Evolutionary conservation across 2,113 vertebrate genomes (phyloP).

Genomic region (Himantopus leucocephalus): DNA sequence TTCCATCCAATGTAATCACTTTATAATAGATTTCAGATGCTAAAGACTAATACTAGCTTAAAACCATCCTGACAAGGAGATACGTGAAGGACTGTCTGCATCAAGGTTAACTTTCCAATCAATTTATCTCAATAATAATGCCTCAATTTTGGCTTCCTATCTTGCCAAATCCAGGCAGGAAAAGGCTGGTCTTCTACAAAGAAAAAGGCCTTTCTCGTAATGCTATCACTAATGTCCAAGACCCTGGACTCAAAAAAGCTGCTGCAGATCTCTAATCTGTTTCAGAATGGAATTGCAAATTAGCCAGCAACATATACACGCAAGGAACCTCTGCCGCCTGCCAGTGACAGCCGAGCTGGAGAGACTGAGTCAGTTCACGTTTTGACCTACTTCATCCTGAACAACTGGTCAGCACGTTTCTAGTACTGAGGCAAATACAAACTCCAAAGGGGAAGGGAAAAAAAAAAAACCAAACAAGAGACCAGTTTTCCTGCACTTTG

Average conservation of each 20-base stretch:
- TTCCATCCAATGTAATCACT: background rate
- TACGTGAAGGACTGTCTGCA: background rate
- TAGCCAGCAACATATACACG: background rate
- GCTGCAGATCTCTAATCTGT: background rate
- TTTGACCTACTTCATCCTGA: background rate
- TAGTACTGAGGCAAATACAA: background rate
- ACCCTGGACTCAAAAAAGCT: background rate
- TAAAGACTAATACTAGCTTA: background rate
- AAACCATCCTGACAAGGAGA: background rate
- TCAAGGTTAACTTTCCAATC: background rate
- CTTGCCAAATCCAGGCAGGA: background rate
- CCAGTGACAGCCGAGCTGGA: background rate
- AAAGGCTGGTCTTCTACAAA: background rate
- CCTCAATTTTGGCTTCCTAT: background rate
- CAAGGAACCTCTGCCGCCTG: background rate
- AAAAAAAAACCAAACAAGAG: too few species aligned
- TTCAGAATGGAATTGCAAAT: background rate
- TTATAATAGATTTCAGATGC: background rate
- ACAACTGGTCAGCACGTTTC: background rate
- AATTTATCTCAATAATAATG: background rate
- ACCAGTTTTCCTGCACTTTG: background rate
- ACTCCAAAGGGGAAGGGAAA: background rate
- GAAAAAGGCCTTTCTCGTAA: background rate
- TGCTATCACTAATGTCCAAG: background rate
- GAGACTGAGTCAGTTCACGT: background rate